Conservation (phyloP, 2,888 invertebrate genomes). For the Lepidonotus clava region DNA sequence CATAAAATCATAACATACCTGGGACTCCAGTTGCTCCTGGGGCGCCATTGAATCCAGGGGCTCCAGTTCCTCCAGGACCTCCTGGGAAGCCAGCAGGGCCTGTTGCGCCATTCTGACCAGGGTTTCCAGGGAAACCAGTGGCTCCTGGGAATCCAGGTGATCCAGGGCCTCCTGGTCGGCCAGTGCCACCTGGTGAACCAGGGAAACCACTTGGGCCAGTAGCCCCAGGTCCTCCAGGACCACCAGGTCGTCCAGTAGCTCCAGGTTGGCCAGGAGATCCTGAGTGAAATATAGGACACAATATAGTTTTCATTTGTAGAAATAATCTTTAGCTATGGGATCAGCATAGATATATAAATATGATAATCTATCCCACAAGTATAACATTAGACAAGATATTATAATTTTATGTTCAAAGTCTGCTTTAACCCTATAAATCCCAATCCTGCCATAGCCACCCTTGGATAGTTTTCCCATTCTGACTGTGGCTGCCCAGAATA, state of each 20-base stretch:
- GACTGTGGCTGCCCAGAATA: too few species aligned
- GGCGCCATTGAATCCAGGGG: slow-evolving; percentile 62
- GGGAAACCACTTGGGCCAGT: slow-evolving; percentile 49
- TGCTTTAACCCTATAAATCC: too few species aligned
- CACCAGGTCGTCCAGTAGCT: slow-evolving; percentile 45
- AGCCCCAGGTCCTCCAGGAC: slow-evolving; percentile 54
- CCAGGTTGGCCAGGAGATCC: slow-evolving; percentile 54
- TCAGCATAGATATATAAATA: too few species aligned
- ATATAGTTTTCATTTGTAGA: too few species aligned
- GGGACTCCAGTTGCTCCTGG: slow-evolving; percentile 68
- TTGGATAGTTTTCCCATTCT: too few species aligned
- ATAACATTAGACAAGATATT: too few species aligned
- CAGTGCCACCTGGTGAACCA: slow-evolving; percentile 30
- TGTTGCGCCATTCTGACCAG: background rate
- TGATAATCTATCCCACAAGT: too few species aligned
- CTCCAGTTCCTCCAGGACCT: slow-evolving; percentile 14
- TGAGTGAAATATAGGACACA: background rate
- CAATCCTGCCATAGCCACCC: too few species aligned
- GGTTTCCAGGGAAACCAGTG: slow-evolving; percentile 21
- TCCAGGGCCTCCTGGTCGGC: slow-evolving; percentile 53
- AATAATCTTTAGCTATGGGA: too few species aligned
- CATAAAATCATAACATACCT: slow-evolving; percentile 63
- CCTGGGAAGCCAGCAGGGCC: background rate
- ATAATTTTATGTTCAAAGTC: too few species aligned
- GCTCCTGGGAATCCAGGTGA: slow-evolving; percentile 62